These are phyloP conservation scores for Heliothis virescens DNA, from an alignment of 1,140 invertebrate species.

Conservation along the genomic window DNA sequence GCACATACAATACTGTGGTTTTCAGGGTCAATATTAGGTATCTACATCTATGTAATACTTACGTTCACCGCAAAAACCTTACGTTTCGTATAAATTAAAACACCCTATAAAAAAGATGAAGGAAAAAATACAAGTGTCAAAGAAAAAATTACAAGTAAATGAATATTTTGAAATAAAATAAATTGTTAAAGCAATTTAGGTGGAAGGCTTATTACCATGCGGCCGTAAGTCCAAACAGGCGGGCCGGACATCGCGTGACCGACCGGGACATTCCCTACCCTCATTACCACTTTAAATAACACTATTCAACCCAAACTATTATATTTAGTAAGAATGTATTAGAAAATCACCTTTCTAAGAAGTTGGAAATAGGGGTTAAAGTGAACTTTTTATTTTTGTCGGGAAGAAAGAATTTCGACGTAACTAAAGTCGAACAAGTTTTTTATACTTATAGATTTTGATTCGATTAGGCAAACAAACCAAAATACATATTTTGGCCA, in stretches of 20 bases:
- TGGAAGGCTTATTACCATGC: constrained; percentile 45
- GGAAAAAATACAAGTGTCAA: not conserved
- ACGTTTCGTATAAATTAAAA: too few relatives aligned
- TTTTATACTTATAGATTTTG: not conserved
- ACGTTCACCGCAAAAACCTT: too few relatives aligned
- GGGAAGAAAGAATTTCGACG: not conserved
- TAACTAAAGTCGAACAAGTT: not conserved
- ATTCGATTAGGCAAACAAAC: not conserved
- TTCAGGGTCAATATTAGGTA: not conserved
- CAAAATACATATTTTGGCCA: not conserved
- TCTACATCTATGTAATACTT: not conserved
- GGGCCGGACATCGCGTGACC: constrained; percentile 47
- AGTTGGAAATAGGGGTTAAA: not conserved
- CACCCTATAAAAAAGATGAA: not conserved
- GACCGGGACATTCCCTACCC: constrained; percentile 39
- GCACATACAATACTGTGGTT: constrained; percentile 16
- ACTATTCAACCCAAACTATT: constrained; percentile 47
- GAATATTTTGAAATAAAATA: constrained; percentile 38
- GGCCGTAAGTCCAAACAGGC: constrained; percentile 35
- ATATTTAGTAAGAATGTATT: constrained; percentile 43
- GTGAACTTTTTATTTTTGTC: not conserved
- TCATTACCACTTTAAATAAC: constrained; percentile 51
- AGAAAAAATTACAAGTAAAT: constrained; percentile 18
- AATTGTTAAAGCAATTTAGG: constrained; percentile 30
- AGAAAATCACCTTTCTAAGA: constrained; percentile 38